These are phyloP conservation scores for Eretmocerus hayati DNA, from an alignment of 2,888 invertebrate genomes.

Conservation along the genomic window DNA sequence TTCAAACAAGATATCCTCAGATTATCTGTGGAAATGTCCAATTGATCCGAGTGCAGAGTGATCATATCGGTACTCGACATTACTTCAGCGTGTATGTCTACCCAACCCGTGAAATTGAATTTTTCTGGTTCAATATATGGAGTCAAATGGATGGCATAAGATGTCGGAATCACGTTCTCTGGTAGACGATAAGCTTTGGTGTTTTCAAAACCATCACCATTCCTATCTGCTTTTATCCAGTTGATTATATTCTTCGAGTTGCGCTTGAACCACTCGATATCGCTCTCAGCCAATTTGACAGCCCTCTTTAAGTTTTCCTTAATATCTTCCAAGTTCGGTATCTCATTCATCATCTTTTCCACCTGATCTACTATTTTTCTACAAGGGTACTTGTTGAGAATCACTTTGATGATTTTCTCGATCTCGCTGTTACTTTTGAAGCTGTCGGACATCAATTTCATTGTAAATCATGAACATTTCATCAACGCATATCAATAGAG, in stretches of 20 bases:
- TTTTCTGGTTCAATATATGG: conserved; percentile 47
- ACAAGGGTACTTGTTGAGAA: conserved; percentile 32
- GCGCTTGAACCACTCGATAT: conserved; percentile 28
- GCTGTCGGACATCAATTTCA: conserved; percentile 28
- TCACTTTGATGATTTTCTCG: conserved; percentile 26
- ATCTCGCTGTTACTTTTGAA: conserved; percentile 24
- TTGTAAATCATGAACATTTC: too few species aligned
- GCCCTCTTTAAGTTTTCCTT: conserved; percentile 21
- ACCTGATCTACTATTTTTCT: conserved; percentile 24
- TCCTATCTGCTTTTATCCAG: conserved; percentile 2
- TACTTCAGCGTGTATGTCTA: conserved; percentile 27
- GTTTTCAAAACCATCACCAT: not conserved
- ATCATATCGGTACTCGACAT: conserved; percentile 22
- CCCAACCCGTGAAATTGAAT: conserved; percentile 31
- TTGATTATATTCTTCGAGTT: conserved; percentile 4
- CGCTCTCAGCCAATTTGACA: conserved; percentile 29
- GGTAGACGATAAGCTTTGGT: conserved; percentile 51
- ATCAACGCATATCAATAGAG: too few species aligned
- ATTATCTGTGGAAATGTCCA: conserved; percentile 5
- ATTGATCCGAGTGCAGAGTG: conserved; percentile 29
- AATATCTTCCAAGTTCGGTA: conserved; percentile 15
- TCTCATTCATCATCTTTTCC: conserved; percentile 23
- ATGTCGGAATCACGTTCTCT: conserved; percentile 48
- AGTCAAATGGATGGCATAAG: conserved; percentile 50
- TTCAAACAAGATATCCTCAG: conserved; percentile 3